Conservation (phyloP, 2,888 invertebrate species). For the Clivina fossor region DNA sequence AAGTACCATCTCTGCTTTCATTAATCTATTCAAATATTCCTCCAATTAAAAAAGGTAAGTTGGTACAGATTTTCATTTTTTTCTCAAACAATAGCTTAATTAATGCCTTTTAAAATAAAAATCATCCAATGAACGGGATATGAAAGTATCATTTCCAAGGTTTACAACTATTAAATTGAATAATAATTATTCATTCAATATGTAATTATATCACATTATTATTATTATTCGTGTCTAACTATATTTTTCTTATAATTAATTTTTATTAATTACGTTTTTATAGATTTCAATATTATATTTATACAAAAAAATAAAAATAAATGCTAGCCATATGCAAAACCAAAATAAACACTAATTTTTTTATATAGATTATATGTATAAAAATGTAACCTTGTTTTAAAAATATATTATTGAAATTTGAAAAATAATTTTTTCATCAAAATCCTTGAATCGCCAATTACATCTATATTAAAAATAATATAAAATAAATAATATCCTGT, state of each 20-base stretch:
- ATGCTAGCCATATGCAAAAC: no score
- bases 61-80: slow-evolving; percentile 4
- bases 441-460: no score
- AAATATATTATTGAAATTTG: no score
- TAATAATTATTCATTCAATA: not conserved
- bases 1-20: slow-evolving; percentile 75
- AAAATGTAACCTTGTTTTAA: no score
- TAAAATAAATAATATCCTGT: no score
- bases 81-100: not conserved
- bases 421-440: no score
- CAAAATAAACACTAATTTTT: no score
- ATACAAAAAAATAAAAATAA: no score
- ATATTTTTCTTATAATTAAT: not conserved
- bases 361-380: no score
- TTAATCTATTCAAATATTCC: slow-evolving; percentile 83
- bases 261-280: not conserved
- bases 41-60: slow-evolving; percentile 78
- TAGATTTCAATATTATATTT: no score
- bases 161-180: slow-evolving; percentile 1
- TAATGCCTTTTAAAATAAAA: not conserved
- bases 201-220: not conserved
- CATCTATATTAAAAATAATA: no score
- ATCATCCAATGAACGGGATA: not conserved
- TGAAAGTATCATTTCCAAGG: slow-evolving; percentile 1
- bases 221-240: not conserved